Percentiles rank a stretch among this genome's conserved stretches.
phyloP scores from a whole-genome alignment of 2,888 invertebrate genomes.

The Sceliomorpha sp. region DNA sequence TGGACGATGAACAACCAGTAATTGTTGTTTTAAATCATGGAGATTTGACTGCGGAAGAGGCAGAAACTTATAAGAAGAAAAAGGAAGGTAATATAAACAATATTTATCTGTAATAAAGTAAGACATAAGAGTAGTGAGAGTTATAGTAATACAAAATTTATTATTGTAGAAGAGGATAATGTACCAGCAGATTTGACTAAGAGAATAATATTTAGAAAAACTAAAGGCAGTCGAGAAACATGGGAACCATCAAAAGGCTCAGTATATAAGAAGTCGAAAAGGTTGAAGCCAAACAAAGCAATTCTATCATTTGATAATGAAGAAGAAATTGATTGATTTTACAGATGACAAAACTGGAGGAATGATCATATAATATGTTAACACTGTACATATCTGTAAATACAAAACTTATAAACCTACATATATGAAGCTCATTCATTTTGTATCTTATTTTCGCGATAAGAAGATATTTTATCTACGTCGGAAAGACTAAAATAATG shows the following conservation, averaged over 20 bases:
- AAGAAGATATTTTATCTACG: no score
- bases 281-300: conserved; percentile 64
- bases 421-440: no score
- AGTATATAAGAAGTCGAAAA: conserved; percentile 47
- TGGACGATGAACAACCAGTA: conserved; percentile 82
- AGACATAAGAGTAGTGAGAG: no score
- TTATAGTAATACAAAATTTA: conserved; percentile 24
- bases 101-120: no score
- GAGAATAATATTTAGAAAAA: conserved; percentile 82
- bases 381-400: no score
- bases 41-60: conserved; percentile 83
- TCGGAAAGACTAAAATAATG: no score
- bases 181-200: conserved; percentile 84
- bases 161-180: conserved; percentile 82
- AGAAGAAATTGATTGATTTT: no score
- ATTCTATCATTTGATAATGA: conserved; percentile 72
- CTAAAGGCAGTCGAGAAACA: conserved; percentile 51
- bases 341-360: no score
- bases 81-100: no score
- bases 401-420: no score
- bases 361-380: no score
- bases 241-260: conserved; percentile 52
- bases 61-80: conserved; percentile 72
- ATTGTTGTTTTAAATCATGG: conserved; percentile 83
- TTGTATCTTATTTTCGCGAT: no score